Conservation (phyloP, 2,888 invertebrate genomes). For the Polyommatus iphigenia region DNA sequence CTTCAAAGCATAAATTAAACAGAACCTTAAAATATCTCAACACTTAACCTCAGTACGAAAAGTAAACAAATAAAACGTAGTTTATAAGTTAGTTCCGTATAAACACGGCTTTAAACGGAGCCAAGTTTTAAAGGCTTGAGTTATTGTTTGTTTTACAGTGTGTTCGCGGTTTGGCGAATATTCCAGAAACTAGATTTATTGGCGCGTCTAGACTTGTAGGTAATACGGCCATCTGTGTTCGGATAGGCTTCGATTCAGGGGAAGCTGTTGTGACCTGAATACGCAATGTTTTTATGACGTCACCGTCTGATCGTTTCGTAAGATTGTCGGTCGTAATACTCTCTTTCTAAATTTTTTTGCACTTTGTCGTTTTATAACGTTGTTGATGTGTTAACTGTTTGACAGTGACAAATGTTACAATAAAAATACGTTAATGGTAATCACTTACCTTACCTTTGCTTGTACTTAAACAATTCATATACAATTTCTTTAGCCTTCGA, state of each 20-base stretch:
- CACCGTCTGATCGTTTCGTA: too few species aligned
- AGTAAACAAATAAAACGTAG: conserved; percentile 6
- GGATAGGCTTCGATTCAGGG: neutral
- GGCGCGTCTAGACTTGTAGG: conserved; percentile 18
- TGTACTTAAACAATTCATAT: too few species aligned
- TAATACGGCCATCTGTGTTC: conserved; percentile 21
- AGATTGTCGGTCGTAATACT: too few species aligned
- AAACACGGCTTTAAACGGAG: conserved; percentile 9
- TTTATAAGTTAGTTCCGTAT: conserved; percentile 1
- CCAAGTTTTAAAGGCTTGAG: conserved; percentile 18
- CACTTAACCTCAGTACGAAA: neutral
- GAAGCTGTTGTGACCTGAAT: neutral
- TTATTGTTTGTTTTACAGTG: conserved; percentile 21
- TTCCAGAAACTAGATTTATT: conserved; percentile 23
- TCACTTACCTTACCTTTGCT: too few species aligned
- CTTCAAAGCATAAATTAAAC: neutral
- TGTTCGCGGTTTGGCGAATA: conserved; percentile 23
- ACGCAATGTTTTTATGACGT: neutral
- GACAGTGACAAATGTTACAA: too few species aligned
- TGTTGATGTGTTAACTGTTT: too few species aligned
- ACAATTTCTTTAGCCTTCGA: too few species aligned
- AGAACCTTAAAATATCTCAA: neutral
- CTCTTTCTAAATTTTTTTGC: too few species aligned
- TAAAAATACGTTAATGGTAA: too few species aligned
- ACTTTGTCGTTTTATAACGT: too few species aligned